These are phyloP conservation scores for Lycorma delicatula DNA, from an alignment of 1,140 invertebrate genomes.

Conservation along the genomic window DNA sequence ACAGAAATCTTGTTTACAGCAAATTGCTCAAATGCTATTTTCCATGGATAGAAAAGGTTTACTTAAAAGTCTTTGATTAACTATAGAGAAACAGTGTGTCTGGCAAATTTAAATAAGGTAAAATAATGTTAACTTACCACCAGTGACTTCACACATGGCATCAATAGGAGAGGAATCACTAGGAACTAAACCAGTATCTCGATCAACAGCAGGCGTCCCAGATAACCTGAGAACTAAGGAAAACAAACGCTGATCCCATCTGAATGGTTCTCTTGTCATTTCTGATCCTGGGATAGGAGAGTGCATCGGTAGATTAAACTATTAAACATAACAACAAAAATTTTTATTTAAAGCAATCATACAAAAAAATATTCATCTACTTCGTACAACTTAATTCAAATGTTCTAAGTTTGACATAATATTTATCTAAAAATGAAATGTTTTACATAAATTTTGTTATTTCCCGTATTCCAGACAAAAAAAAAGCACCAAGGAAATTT, in stretches of 20 bases:
- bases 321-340: constrained; percentile 17
- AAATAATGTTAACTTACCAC: constrained; percentile 59
- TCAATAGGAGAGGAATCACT: constrained; percentile 91
- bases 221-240: constrained; percentile 85
- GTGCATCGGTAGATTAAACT: constrained; percentile 90
- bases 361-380: too few species aligned
- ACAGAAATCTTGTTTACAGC: too few species aligned
- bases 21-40: too few species aligned
- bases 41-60: too few species aligned
- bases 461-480: too few species aligned
- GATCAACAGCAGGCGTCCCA: constrained; percentile 60
- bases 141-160: constrained; percentile 98
- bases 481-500: too few species aligned
- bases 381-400: too few species aligned
- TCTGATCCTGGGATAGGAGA: constrained; percentile 91
- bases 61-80: too few species aligned
- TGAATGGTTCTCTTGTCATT: constrained; percentile 92
- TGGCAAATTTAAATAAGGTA: too few species aligned
- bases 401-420: neutral
- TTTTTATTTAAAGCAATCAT: constrained; percentile 4
- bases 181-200: constrained; percentile 63
- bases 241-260: constrained; percentile 98
- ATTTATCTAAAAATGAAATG: neutral
- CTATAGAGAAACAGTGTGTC: too few species aligned
- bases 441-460: neutral